phyloP scores from a whole-genome alignment of 2,113 vertebrate genomes.

The Hyperopisus bebe region DNA sequence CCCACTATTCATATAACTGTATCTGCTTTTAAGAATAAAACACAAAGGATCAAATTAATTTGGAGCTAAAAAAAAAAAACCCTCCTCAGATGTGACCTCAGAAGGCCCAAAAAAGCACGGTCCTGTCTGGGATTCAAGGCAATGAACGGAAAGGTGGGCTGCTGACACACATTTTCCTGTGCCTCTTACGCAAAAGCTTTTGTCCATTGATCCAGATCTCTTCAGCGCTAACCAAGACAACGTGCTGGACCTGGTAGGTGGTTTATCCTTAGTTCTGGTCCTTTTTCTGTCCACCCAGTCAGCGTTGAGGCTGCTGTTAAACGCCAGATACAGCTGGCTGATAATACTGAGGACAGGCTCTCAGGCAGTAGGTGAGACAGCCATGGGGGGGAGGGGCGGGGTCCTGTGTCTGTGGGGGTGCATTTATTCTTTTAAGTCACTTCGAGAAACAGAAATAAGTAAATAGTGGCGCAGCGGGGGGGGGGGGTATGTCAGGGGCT shows the following conservation, averaged over 20 bases:
- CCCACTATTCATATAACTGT: neutral
- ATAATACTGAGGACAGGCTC: conserved; percentile 1
- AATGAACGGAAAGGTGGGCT: neutral
- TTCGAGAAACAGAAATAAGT: conserved; percentile 57
- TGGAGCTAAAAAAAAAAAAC: neutral
- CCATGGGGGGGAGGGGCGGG: neutral
- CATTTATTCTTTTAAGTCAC: conserved; percentile 49
- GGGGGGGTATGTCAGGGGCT: conserved; percentile 34
- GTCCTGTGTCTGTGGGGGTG: neutral
- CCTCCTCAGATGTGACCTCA: neutral
- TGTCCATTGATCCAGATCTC: neutral
- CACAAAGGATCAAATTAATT: neutral
- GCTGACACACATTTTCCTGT: neutral
- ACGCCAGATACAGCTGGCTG: neutral
- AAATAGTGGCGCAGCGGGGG: conserved; percentile 50
- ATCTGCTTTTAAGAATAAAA: neutral
- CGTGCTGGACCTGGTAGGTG: neutral
- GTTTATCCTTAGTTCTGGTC: neutral
- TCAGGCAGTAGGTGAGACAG: conserved; percentile 43
- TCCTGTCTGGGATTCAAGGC: neutral
- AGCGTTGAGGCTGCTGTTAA: neutral
- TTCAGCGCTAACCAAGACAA: neutral
- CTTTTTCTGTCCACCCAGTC: neutral
- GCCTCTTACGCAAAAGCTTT: neutral
- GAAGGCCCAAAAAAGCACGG: neutral